A percentile compares a stretch with the other conserved stretches of the same genome.
Evolutionary conservation across 2,888 invertebrate genomes (phyloP).

Genomic region (Molorchus minor): DNA sequence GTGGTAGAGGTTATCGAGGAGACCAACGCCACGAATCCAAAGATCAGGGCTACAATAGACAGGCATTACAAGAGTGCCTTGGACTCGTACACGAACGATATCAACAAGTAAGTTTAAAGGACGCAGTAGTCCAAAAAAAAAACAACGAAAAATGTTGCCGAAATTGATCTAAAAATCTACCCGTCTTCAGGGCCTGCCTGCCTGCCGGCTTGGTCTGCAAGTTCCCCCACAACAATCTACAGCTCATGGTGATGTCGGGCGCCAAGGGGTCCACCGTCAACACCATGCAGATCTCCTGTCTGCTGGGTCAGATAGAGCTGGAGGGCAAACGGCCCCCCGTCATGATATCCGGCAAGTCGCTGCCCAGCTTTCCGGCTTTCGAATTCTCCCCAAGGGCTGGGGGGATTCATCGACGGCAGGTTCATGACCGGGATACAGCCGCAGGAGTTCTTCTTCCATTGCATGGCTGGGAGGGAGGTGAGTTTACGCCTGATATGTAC

Average conservation of each 20-base stretch:
- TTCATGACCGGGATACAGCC: constrained; percentile 99
- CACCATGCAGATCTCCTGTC: constrained; percentile 97
- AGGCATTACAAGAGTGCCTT: constrained; percentile 83
- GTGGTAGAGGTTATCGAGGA: constrained; percentile 76
- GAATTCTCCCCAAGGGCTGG: constrained; percentile 90
- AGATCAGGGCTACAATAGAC: constrained; percentile 82
- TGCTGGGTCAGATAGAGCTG: constrained; percentile 97
- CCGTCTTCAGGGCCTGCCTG: constrained; percentile 72
- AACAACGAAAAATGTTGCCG: neutral
- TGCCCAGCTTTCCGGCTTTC: constrained; percentile 91
- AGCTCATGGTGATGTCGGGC: constrained; percentile 97
- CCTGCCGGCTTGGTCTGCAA: constrained; percentile 84
- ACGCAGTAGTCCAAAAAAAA: neutral
- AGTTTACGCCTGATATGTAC: constrained; percentile 36
- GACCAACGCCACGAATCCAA: constrained; percentile 75
- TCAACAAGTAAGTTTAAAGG: constrained; percentile 73
- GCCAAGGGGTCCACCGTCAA: constrained; percentile 99
- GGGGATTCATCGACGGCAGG: constrained; percentile 95
- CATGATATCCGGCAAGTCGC: constrained; percentile 90
- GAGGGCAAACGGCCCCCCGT: constrained; percentile 97
- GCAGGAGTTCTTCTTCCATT: constrained; percentile 99
- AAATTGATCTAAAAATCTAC: neutral
- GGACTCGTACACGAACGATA: constrained; percentile 87
- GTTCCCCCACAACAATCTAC: constrained; percentile 96
- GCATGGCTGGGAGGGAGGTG: constrained; percentile 99